These are phyloP conservation scores for Caenorhabditis remanei DNA, from an alignment of 1,140 invertebrate genomes.

Conservation along the genomic window DNA sequence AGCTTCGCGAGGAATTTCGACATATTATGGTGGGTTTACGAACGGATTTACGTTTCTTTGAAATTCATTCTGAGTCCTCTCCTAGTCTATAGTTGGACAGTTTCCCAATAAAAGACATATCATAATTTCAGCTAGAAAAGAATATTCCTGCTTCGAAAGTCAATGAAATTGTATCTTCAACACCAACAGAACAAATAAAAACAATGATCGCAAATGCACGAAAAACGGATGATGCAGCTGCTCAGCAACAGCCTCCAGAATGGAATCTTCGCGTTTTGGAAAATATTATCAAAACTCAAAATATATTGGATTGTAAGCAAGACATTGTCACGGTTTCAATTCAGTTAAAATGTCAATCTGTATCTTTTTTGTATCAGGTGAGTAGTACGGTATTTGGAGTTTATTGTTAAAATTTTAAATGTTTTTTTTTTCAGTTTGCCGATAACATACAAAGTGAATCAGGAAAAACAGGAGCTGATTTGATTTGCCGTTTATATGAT, in stretches of 20 bases:
- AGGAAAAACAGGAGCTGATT: constrained; percentile 11
- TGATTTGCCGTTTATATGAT: background rate
- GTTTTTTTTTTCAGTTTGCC: constrained; percentile 7
- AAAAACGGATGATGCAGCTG: constrained; percentile 7
- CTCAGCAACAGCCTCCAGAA: background rate
- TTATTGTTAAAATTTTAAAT: background rate
- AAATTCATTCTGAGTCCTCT: too few species aligned
- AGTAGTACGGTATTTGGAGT: background rate
- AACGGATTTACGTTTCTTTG: too few species aligned
- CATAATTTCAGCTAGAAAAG: constrained; percentile 5
- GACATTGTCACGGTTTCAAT: constrained; percentile 18
- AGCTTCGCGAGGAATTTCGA: constrained; percentile 40
- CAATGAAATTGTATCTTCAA: constrained; percentile 23
- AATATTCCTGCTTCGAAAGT: background rate
- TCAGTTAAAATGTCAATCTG: constrained; percentile 9
- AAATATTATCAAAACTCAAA: constrained; percentile 6
- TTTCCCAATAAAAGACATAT: background rate
- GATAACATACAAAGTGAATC: background rate
- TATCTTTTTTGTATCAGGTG: constrained; percentile 20
- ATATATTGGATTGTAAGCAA: constrained; percentile 32
- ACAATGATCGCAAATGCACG: background rate
- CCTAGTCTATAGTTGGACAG: too few species aligned
- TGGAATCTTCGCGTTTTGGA: background rate
- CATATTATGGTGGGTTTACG: constrained; percentile 31
- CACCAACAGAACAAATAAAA: constrained; percentile 3